A percentile compares a stretch with the other conserved stretches of the same genome.
These are phyloP conservation scores for Pseudoatta argentina DNA, from an alignment of 1,140 invertebrate genomes.

Conservation along the genomic window DNA sequence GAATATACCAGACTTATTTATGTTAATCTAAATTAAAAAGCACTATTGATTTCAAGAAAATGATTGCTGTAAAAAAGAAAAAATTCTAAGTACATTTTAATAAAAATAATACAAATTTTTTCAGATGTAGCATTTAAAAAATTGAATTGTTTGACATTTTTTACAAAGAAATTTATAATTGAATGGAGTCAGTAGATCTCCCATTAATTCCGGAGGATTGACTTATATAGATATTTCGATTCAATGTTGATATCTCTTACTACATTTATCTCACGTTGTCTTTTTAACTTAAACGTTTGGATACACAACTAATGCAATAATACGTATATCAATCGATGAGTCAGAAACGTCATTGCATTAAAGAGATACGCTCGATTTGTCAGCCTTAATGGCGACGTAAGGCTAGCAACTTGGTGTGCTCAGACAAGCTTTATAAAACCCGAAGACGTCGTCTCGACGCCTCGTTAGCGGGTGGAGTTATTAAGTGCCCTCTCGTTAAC, in stretches of 20 bases:
- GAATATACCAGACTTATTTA: no score
- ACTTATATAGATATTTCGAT: neutral
- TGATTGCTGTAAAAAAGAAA: no score
- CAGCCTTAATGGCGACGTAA: constrained; percentile 37
- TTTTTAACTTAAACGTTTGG: neutral
- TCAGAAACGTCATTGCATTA: constrained; percentile 31
- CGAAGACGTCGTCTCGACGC: constrained; percentile 74
- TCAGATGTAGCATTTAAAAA: no score
- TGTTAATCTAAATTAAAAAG: no score
- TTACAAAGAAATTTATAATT: no score
- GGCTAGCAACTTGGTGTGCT: constrained; percentile 45
- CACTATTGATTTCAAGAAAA: no score
- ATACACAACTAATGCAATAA: constrained; percentile 20
- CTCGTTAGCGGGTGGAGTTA: constrained; percentile 74
- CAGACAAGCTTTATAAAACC: constrained; percentile 64
- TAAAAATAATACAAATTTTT: no score
- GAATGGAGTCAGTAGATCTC: no score
- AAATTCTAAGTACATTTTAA: no score
- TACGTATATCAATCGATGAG: constrained; percentile 46
- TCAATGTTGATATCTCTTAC: neutral
- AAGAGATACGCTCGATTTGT: constrained; percentile 70
- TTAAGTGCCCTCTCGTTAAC: constrained; percentile 73
- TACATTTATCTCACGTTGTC: constrained; percentile 24
- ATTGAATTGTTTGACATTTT: no score
- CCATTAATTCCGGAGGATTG: no score